A percentile compares a stretch with the other conserved stretches of the same genome.
These are phyloP conservation scores for Dreissena rostriformis DNA, from an alignment of 1,140 invertebrate species.

Conservation along the genomic window DNA sequence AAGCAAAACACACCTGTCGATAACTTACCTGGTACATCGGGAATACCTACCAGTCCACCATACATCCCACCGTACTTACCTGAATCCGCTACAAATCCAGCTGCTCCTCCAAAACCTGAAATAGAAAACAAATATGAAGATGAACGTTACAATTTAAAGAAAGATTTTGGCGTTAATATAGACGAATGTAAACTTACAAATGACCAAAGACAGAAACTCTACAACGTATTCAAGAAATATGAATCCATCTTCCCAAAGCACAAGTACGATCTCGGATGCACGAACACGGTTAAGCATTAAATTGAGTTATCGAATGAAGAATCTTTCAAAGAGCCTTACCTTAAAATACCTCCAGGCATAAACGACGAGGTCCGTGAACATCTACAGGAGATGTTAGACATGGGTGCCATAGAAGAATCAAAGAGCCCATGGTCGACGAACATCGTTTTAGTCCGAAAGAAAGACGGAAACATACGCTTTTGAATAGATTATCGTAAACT, in stretches of 20 bases:
- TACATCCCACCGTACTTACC: too few relatives aligned
- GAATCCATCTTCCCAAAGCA: conserved; percentile 16
- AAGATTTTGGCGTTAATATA: neutral
- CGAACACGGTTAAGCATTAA: neutral
- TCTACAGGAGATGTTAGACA: too few relatives aligned
- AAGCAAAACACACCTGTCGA: too few relatives aligned
- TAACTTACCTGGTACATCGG: too few relatives aligned
- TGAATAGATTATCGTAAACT: neutral
- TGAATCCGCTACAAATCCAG: too few relatives aligned
- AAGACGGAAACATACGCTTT: neutral
- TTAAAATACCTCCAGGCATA: conserved; percentile 2
- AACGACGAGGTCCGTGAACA: conserved; percentile 1
- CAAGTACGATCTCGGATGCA: conserved; percentile 4
- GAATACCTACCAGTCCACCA: too few relatives aligned
- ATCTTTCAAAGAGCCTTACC: neutral
- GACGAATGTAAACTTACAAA: too few relatives aligned
- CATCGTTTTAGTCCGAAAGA: too few relatives aligned
- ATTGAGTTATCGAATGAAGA: too few relatives aligned
- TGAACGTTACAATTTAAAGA: conserved; percentile 2
- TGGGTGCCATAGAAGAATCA: too few relatives aligned
- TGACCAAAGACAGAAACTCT: neutral
- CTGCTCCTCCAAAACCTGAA: neutral
- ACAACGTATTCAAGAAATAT: too few relatives aligned
- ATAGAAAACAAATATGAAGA: neutral
- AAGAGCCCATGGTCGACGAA: too few relatives aligned